Base-by-base conservation (phyloP, 2,113 vertebrate species). In the Donacobius atricapilla region DNA sequence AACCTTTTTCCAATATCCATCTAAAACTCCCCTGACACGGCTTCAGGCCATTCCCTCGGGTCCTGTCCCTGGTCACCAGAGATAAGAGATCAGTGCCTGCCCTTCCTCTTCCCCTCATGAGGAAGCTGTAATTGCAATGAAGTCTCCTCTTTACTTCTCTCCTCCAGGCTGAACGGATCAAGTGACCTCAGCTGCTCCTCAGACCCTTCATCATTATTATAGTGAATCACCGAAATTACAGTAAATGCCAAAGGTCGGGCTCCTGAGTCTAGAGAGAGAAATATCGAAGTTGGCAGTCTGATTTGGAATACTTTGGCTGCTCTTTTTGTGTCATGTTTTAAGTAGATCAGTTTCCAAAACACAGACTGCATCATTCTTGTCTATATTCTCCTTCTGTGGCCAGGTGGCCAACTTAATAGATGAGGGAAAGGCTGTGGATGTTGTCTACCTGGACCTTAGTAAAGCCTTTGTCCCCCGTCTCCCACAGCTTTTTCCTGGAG, bases 41-140 rank as follows among this genome's bases (percentile, higher is more conserved):
- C 0, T 70, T 42, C 22, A 77, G 25, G 8, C 5, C 30, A 35
- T 61, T 83, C 5, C 18, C 10, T 48, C 0, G 0, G 6, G 3
- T 28, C 4, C 35, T 48, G 48, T 27, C 40, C 6, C 25, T 56
- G n/a, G 11, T 10, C 25, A 77, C 18, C 31, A 33, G 2, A 70
- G 47, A 6, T 33, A 4, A 50, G 35, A 48, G 11, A 27, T 57
- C 58, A 33, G 31, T 35, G 9, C 3, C 8, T 42, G 25, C 12
- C 15, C 25, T 2, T 35, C 12, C 18, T 63, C 25, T 37, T 19
- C 25, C 8, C 8, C 22, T 58, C 48, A 11, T 0, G 0, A 37
- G 21, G 22, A 76, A 69, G 12, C 0, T 61, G 21, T 2, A 42
- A 7, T 25, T 54, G 21, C 22, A 42, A 0, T 33, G 40, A 42